Percentiles rank a stretch among this genome's conserved stretches.
Evolutionary conservation across 2,113 vertebrate genomes (phyloP).

Genomic region (Chelonoidis abingdonii): DNA sequence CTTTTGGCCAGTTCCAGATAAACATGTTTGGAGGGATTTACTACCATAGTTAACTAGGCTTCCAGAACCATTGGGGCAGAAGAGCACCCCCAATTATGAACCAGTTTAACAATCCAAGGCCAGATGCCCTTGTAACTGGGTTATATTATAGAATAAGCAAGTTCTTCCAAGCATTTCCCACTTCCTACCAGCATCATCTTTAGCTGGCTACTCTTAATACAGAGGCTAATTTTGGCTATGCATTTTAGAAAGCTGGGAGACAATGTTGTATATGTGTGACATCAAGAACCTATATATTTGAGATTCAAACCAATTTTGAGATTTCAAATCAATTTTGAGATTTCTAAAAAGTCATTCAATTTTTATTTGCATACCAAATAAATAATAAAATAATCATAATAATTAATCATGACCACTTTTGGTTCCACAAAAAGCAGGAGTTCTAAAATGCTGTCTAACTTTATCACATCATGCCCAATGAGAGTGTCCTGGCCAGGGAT

Average conservation of each 20-base stretch:
- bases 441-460: background rate
- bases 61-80: accelerated
- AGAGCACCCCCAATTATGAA: background rate
- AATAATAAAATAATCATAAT: background rate
- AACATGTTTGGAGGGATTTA: background rate
- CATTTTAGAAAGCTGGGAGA: background rate
- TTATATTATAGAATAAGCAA: background rate
- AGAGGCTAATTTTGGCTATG: background rate
- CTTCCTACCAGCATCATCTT: background rate
- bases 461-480: background rate
- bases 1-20: background rate
- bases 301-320: background rate
- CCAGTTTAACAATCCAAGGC: background rate
- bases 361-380: background rate
- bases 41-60: background rate
- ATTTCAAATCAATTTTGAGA: background rate
- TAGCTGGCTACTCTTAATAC: background rate
- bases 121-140: background rate
- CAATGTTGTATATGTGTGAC: background rate
- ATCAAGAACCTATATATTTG: background rate
- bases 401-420: background rate
- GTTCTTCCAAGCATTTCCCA: background rate
- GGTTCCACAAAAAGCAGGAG: background rate
- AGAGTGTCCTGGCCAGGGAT: background rate
- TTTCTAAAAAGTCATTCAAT: background rate